These are phyloP conservation scores for Deroplatys truncata DNA, from an alignment of 2,888 invertebrate genomes.

Conservation along the genomic window DNA sequence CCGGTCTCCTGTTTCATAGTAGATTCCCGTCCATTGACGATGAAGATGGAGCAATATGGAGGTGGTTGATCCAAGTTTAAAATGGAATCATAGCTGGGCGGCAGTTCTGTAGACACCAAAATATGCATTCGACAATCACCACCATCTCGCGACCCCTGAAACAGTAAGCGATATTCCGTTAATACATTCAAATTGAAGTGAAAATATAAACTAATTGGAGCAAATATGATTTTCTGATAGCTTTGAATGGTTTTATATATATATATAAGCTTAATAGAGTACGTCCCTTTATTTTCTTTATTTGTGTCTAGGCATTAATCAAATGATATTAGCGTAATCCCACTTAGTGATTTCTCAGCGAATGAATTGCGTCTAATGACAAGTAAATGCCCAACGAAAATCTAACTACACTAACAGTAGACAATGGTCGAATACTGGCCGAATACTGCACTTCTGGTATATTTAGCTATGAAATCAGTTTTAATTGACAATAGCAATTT, in stretches of 20 bases:
- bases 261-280: slow-evolving; percentile 12
- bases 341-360: too few species aligned
- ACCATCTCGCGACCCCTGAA: slow-evolving; percentile 38
- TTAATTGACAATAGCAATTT: too few species aligned
- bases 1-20: not conserved
- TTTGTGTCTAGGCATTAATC: too few species aligned
- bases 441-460: too few species aligned
- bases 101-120: slow-evolving; percentile 36
- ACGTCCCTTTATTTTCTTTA: not conserved
- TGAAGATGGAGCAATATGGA: slow-evolving; percentile 43
- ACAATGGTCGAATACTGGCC: too few species aligned
- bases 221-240: not conserved
- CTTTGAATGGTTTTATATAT: not conserved
- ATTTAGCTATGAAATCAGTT: too few species aligned
- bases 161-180: not conserved
- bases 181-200: not conserved
- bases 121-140: slow-evolving; percentile 27
- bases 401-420: too few species aligned
- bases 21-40: not conserved
- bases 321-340: too few species aligned
- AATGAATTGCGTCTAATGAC: too few species aligned
- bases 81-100: slow-evolving; percentile 47
- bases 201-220: not conserved
- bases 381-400: too few species aligned
- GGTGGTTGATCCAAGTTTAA: slow-evolving; percentile 45